Base-by-base conservation (phyloP, 1,140 invertebrate genomes). In the Lasioglossum baleicum region DNA sequence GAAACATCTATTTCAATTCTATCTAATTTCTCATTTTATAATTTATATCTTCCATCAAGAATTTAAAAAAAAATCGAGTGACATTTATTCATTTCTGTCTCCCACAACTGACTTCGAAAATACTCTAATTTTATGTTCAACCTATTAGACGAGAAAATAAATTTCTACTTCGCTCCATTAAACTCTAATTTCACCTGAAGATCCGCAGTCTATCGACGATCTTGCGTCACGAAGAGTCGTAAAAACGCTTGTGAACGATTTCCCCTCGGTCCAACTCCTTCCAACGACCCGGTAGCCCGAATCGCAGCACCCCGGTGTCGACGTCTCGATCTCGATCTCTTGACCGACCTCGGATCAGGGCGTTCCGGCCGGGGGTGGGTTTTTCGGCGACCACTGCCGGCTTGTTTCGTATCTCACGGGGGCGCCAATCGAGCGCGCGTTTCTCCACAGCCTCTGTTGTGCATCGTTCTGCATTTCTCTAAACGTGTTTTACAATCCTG, bases 371-470 rank as follows among this genome's bases (percentile, higher is more conserved):
- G 31, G n/a, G 69, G 69, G 76, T 15, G 48, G 69, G 60, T 72
- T 64, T 11, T 0, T 20, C 31, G 76, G 61, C 76, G 69, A 79
- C 69, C 69, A 78, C 61, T 40, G 61, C 69, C 44, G 61, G 76
- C 61, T 79, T 79, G 44, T 73, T 79, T 65, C 76, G 72, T 73
- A 72, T 64, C n/a, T 72, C 76, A 79, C 76, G 76, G 76, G 71
- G 76, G 76, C 76, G 76, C 76, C 76, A 79, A 79, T 79, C 76
- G 76, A 79, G 76, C 69, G 76, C 76, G 76, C 61, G 76, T 79
- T 79, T 79, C 76, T 79, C 76, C 76, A 79, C 76, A 79, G 77
- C 71, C 71, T 80, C 77, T 80, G 53, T 75, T 79, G 69, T 71
- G 76, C 71, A 67, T 80, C 64, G 71, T 80, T 70, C 26, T 51